phyloP scores from a whole-genome alignment of 2,113 vertebrate genomes.

The Toxotes chatareus region DNA sequence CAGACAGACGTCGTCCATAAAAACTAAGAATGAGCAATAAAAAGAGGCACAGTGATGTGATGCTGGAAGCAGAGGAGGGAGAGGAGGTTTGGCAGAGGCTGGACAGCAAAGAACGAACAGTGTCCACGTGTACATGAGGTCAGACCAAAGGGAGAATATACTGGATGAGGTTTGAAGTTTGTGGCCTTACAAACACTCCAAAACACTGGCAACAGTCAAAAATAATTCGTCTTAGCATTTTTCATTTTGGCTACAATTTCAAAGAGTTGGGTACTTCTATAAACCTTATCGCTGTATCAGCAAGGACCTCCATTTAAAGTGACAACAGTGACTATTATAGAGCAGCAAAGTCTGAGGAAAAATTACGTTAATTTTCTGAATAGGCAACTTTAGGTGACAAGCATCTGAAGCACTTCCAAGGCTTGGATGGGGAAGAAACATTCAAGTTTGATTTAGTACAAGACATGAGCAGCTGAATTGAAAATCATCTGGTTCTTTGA shows the following conservation, averaged over 20 bases:
- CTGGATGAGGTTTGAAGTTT: constrained; percentile 9
- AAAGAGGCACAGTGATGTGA: constrained; percentile 66
- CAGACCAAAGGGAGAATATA: constrained; percentile 26
- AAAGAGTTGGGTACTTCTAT: background rate
- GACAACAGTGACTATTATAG: background rate
- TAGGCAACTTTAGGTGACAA: background rate
- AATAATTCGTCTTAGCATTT: background rate
- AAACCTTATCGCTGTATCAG: background rate
- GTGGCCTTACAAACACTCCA: constrained; percentile 15
- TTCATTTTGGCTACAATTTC: background rate
- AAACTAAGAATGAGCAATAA: constrained; percentile 70
- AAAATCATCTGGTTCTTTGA: background rate
- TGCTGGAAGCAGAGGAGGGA: constrained; percentile 51
- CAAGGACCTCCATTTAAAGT: background rate
- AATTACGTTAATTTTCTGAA: background rate
- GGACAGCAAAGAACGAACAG: constrained; percentile 25
- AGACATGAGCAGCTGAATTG: background rate
- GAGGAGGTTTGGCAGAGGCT: constrained; percentile 50
- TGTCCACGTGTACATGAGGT: constrained; percentile 67
- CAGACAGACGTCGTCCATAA: constrained; percentile 73
- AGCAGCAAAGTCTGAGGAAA: background rate
- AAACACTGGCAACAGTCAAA: background rate
- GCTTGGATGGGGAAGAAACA: background rate
- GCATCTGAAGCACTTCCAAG: background rate
- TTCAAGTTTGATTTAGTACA: background rate